These are phyloP conservation scores for Meiosimyza platycephala DNA, from an alignment of 2,888 invertebrate species.

Conservation along the genomic window DNA sequence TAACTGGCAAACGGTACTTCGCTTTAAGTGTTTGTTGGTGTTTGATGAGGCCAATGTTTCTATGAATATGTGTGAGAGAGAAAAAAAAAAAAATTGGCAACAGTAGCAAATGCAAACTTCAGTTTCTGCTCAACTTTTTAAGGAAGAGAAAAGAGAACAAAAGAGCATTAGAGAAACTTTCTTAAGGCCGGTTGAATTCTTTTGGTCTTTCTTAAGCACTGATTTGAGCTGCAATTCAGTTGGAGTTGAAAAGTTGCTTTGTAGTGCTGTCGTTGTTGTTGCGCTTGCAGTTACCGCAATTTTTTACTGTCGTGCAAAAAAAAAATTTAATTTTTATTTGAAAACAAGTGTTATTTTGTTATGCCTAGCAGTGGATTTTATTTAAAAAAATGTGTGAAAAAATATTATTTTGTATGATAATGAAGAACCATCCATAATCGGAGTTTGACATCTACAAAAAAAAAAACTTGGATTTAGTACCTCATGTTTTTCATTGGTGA, in stretches of 20 bases:
- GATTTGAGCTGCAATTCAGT: conserved; percentile 2
- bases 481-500: too few relatives aligned
- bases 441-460: too few relatives aligned
- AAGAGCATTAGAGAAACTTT: not conserved
- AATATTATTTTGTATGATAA: too few relatives aligned
- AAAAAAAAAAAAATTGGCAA: not conserved
- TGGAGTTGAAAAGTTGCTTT: not conserved
- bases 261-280: conserved; percentile 1
- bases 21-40: conserved; percentile 23
- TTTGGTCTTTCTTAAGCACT: conserved; percentile 7
- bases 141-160: not conserved
- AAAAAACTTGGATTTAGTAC: too few relatives aligned
- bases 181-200: not conserved
- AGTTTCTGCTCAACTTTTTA: not conserved
- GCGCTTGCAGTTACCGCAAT: not conserved
- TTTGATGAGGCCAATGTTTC: not conserved
- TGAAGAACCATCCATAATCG: too few relatives aligned
- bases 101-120: not conserved
- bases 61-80: conserved; percentile 1
- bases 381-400: too few relatives aligned
- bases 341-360: too few relatives aligned
- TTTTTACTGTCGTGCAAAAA: too few relatives aligned
- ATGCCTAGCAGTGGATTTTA: too few relatives aligned
- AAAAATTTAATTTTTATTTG: too few relatives aligned
- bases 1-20: not conserved